phyloP scores from a whole-genome alignment of 1,140 invertebrate genomes.

The Hirudo medicinalis region DNA sequence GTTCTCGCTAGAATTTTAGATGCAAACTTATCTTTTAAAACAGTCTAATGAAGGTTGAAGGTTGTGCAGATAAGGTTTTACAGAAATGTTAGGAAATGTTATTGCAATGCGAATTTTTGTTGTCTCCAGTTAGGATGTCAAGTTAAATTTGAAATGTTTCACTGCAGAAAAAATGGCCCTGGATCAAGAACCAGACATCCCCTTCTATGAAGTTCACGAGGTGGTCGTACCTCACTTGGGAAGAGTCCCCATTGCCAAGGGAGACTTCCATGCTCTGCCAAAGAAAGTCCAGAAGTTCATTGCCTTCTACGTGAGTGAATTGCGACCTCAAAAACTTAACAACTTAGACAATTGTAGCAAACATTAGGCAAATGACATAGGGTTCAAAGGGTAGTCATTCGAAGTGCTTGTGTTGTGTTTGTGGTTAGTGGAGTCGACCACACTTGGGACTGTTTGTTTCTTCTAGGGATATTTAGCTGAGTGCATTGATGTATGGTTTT shows the following conservation, averaged over 20 bases:
- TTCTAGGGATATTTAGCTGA: too few relatives aligned
- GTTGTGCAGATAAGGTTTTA: too few relatives aligned
- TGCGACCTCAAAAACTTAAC: not conserved
- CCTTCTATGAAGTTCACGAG: constrained; percentile 22
- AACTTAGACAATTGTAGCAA: not conserved
- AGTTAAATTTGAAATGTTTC: not conserved
- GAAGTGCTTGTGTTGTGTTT: not conserved
- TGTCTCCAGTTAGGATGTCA: too few relatives aligned
- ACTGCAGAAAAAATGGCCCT: constrained; percentile 5
- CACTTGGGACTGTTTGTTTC: too few relatives aligned
- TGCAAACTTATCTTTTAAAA: too few relatives aligned
- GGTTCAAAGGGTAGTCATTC: not conserved
- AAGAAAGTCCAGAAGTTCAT: constrained; percentile 31
- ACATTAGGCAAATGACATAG: not conserved
- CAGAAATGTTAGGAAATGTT: too few relatives aligned
- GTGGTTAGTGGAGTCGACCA: not conserved
- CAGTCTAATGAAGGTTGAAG: too few relatives aligned
- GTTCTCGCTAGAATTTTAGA: too few relatives aligned
- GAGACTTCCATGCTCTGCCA: constrained; percentile 32
- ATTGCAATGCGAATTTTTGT: too few relatives aligned
- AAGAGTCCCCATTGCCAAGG: constrained; percentile 34
- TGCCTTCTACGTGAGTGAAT: constrained; percentile 30
- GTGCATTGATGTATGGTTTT: too few relatives aligned
- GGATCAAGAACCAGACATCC: constrained; percentile 21
- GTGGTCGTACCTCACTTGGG: constrained; percentile 26